Evolutionary conservation across 2,888 invertebrate species (phyloP).

Genomic region (Drosophila histrio): DNA sequence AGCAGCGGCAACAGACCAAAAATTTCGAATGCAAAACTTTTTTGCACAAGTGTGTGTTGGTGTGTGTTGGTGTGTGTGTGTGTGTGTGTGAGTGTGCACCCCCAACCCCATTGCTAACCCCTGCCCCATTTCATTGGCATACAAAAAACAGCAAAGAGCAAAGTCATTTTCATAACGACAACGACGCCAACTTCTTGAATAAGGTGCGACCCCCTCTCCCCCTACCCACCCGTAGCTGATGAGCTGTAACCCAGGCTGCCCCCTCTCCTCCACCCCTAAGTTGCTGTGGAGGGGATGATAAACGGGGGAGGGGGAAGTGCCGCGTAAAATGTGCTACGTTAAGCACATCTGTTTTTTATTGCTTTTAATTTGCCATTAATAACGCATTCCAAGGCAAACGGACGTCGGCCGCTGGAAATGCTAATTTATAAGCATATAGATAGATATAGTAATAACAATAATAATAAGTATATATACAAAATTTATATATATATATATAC

Average conservation of each 20-base stretch:
- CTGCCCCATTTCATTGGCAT: neutral
- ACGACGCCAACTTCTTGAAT: constrained; percentile 69
- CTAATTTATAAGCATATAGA: constrained; percentile 72
- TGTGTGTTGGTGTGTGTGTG: constrained; percentile 8
- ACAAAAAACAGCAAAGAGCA: constrained; percentile 62
- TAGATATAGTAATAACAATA: constrained; percentile 56
- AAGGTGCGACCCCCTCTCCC: constrained; percentile 50
- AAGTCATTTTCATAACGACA: constrained; percentile 81
- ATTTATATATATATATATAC: constrained; percentile 9
- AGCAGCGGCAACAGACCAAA: constrained; percentile 61
- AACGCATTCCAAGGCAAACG: constrained; percentile 76
- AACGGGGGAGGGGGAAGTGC: neutral
- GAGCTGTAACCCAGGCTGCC: constrained; percentile 50
- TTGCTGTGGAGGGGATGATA: too few species aligned
- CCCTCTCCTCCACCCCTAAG: neutral
- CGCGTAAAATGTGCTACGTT: constrained; percentile 80
- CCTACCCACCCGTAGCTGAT: constrained; percentile 43
- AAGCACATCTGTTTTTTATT: constrained; percentile 84
- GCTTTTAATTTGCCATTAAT: constrained; percentile 84
- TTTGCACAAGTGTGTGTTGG: constrained; percentile 59
- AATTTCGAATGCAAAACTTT: constrained; percentile 79
- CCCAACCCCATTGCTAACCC: constrained; percentile 1
- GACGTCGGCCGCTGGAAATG: constrained; percentile 61
- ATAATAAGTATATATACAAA: constrained; percentile 21
- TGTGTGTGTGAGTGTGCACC: constrained; percentile 14